Conservation (phyloP, 2,113 vertebrate species). For the rabbit (Oryctolagus cuniculus) region DNA sequence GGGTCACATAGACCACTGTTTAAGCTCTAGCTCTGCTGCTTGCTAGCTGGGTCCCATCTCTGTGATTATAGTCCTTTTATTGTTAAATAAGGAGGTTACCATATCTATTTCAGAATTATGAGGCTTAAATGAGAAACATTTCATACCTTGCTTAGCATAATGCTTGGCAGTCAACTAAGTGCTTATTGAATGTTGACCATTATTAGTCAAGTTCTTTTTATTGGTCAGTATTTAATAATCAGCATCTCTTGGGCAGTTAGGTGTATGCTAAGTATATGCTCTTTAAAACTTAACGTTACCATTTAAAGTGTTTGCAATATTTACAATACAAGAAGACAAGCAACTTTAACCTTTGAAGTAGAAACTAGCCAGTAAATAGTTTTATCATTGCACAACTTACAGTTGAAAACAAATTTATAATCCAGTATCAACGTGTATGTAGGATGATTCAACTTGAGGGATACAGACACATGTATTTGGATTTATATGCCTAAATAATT, state of each 20-base stretch:
- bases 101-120: conserved; percentile 27
- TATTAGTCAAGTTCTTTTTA: too few species aligned
- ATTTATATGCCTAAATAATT: conserved; percentile 46
- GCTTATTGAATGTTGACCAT: neutral
- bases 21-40: neutral
- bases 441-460: conserved; percentile 25
- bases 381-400: conserved; percentile 40
- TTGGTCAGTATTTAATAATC: neutral
- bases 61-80: neutral
- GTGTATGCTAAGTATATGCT: neutral
- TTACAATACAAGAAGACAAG: neutral
- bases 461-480: neutral
- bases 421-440: neutral
- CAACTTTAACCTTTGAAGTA: conserved; percentile 37
- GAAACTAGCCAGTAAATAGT: conserved; percentile 38
- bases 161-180: neutral
- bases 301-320: neutral
- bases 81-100: conserved; percentile 31
- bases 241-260: conserved; percentile 33
- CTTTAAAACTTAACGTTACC: conserved; percentile 31
- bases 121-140: conserved; percentile 32
- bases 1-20: neutral
- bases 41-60: neutral
- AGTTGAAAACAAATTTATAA: conserved; percentile 31
- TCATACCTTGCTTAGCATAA: neutral